These are phyloP conservation scores for Typhlichthys eigenmanni DNA, from an alignment of 2,797 vertebrate species.

Conservation along the genomic window DNA sequence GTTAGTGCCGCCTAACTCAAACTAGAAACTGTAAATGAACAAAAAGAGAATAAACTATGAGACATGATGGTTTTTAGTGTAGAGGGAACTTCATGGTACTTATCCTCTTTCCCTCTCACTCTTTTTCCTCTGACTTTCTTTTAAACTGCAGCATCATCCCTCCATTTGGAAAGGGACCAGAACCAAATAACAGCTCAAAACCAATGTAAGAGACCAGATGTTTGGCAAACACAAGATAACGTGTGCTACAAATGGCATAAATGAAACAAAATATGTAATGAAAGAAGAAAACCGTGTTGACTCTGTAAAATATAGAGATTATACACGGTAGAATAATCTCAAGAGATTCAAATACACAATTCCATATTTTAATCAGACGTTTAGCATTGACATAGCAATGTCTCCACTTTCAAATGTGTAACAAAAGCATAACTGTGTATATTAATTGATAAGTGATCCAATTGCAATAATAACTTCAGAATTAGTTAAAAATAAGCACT, in stretches of 20 bases:
- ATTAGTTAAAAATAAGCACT: constrained; percentile 5
- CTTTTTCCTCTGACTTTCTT: constrained; percentile 76
- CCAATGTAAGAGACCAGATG: constrained; percentile 76
- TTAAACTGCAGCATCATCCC: constrained; percentile 76
- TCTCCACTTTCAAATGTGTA: constrained; percentile 8
- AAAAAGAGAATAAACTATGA: constrained; percentile 32
- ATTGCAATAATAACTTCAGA: too few species aligned
- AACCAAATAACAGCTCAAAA: constrained; percentile 77
- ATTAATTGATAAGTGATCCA: neutral
- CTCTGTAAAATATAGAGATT: constrained; percentile 11
- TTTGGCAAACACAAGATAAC: constrained; percentile 63
- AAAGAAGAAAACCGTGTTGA: constrained; percentile 13
- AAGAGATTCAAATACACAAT: neutral
- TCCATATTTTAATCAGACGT: constrained; percentile 26
- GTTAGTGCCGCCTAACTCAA: neutral
- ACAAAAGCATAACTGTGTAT: constrained; percentile 24
- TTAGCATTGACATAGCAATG: constrained; percentile 19
- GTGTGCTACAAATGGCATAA: neutral
- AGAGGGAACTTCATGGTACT: constrained; percentile 60
- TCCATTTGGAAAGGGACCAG: constrained; percentile 77
- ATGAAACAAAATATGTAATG: neutral
- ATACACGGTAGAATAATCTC: neutral
- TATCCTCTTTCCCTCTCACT: constrained; percentile 65
- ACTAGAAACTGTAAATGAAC: constrained; percentile 13
- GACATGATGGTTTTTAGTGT: constrained; percentile 35